phyloP scores from a whole-genome alignment of 2,797 vertebrate species.

The Toxotes lorentzi region DNA sequence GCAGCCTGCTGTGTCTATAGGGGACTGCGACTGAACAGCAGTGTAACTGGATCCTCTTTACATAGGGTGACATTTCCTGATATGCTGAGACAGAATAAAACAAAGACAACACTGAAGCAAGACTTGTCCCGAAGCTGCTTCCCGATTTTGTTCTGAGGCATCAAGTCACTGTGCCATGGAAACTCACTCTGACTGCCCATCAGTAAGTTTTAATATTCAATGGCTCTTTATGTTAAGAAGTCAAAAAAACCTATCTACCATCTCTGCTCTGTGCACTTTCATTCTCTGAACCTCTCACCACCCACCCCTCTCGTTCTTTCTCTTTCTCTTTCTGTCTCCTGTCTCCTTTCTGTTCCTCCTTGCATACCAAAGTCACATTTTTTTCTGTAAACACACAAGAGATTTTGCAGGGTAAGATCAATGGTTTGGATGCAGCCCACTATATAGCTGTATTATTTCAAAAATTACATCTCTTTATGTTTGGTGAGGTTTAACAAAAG shows the following conservation, averaged over 20 bases:
- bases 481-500: no score
- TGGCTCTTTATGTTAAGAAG: slow-evolving; percentile 11
- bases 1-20: slow-evolving; percentile 15
- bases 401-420: no score
- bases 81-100: slow-evolving; percentile 48
- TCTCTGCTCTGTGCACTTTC: slow-evolving; percentile 8
- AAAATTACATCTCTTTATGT: no score
- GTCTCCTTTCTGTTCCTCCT: not conserved
- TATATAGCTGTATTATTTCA: no score
- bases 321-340: not conserved
- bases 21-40: not conserved
- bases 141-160: slow-evolving; percentile 15
- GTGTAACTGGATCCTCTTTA: slow-evolving; percentile 35
- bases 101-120: slow-evolving; percentile 27
- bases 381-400: no score
- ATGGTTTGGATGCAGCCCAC: no score
- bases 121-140: slow-evolving; percentile 49
- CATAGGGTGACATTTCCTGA: slow-evolving; percentile 59
- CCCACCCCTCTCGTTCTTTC: not conserved
- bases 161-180: slow-evolving; percentile 11
- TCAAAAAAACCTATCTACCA: slow-evolving; percentile 15
- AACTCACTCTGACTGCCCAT: slow-evolving; percentile 30
- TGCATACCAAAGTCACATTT: not conserved
- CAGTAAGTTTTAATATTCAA: slow-evolving; percentile 37
- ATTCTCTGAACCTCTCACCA: slow-evolving; percentile 3